phyloP scores from a whole-genome alignment of 2,113 vertebrate species.

The Willisornis vidua region DNA sequence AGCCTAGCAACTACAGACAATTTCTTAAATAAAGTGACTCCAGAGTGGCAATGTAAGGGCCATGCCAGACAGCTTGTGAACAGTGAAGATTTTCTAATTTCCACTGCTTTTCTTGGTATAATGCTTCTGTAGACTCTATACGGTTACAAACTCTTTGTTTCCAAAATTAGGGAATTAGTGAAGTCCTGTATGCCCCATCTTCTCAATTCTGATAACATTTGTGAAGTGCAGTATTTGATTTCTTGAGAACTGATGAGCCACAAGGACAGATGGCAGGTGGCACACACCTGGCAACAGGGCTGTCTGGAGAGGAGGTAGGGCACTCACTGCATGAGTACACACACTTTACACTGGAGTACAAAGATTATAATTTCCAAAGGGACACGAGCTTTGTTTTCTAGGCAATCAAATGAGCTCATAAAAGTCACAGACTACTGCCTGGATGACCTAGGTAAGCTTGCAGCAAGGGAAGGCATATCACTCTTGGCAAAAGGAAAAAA shows the following conservation, averaged over 20 bases:
- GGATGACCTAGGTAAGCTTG: neutral
- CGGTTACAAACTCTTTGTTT: neutral
- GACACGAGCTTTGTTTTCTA: neutral
- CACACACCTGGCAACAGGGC: neutral
- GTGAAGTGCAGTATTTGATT: neutral
- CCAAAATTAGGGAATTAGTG: neutral
- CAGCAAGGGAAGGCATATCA: neutral
- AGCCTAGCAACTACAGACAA: neutral
- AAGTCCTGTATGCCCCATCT: neutral
- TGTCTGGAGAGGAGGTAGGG: neutral
- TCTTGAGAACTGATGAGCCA: neutral
- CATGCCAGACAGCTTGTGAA: fast-evolving
- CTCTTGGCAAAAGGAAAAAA: neutral
- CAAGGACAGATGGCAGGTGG: neutral
- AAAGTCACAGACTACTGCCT: neutral
- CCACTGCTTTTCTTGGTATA: neutral
- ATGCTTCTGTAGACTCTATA: neutral
- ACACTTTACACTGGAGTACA: neutral
- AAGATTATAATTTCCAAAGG: neutral
- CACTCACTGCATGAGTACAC: neutral
- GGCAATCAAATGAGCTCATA: neutral
- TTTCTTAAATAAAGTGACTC: neutral
- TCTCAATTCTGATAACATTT: neutral
- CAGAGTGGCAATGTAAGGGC: fast-evolving
- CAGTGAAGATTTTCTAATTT: neutral